These are phyloP conservation scores for Epistrophe eligans DNA, from an alignment of 2,888 invertebrate genomes.

Conservation along the genomic window DNA sequence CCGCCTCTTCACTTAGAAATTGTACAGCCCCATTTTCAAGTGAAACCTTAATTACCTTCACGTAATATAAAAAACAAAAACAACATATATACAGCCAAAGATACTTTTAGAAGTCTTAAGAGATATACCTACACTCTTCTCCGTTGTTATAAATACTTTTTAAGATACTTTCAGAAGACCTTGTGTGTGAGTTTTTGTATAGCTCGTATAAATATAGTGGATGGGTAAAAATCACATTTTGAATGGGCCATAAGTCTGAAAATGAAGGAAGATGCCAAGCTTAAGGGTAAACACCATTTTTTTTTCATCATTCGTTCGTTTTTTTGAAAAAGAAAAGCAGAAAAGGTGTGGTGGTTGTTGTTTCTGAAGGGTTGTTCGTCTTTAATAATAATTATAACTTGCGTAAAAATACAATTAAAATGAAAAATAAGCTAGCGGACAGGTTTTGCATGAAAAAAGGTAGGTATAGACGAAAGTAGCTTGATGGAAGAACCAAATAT, in stretches of 20 bases:
- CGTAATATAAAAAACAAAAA: slow-evolving; percentile 50
- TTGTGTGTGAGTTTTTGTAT: slow-evolving; percentile 25
- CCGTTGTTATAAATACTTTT: slow-evolving; percentile 62
- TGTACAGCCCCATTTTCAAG: slow-evolving; percentile 65
- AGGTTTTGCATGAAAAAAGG: slow-evolving; percentile 15
- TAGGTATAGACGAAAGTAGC: slow-evolving; percentile 19
- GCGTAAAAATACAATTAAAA: slow-evolving; percentile 72
- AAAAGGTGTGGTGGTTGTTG: slow-evolving; percentile 45
- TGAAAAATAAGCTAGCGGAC: slow-evolving; percentile 58
- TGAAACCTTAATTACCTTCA: slow-evolving; percentile 75
- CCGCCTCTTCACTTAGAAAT: slow-evolving; percentile 3
- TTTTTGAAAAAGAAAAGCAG: neutral
- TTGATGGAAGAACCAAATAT: slow-evolving; percentile 41
- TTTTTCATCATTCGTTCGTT: neutral
- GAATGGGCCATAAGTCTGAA: slow-evolving; percentile 40
- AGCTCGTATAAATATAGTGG: neutral
- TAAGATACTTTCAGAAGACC: slow-evolving; percentile 69
- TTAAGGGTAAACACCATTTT: slow-evolving; percentile 56
- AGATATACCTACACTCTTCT: slow-evolving; percentile 50
- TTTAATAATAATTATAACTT: slow-evolving; percentile 62
- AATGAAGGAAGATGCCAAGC: slow-evolving; percentile 55
- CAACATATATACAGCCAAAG: slow-evolving; percentile 48
- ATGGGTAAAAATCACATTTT: slow-evolving; percentile 31
- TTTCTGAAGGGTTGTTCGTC: slow-evolving; percentile 67
- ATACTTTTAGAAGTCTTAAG: slow-evolving; percentile 67